A percentile compares a stretch with the other conserved stretches of the same genome.
Evolutionary conservation across 2,113 vertebrate species (phyloP).

Genomic region (Epinephelus moara): DNA sequence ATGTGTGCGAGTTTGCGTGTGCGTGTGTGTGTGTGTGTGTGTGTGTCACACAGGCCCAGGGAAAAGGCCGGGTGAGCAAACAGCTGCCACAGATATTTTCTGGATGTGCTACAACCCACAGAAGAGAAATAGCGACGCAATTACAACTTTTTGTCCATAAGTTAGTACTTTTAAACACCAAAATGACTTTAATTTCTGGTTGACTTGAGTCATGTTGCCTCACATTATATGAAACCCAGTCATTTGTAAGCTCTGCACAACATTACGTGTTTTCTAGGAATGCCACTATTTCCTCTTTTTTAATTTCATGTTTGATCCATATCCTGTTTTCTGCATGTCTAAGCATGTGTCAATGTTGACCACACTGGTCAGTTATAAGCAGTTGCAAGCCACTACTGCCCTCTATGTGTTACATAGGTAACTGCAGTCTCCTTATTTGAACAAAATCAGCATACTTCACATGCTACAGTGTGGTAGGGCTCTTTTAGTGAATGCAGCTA

Average conservation of each 20-base stretch:
- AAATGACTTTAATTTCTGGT: constrained; percentile 12
- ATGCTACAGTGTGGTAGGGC: not conserved
- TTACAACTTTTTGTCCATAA: not conserved
- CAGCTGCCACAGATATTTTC: constrained; percentile 50
- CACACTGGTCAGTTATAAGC: constrained; percentile 7
- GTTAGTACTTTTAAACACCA: constrained; percentile 10
- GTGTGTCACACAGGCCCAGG: not conserved
- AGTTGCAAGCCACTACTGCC: constrained; percentile 73
- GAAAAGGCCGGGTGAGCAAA: constrained; percentile 37
- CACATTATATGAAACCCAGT: not conserved
- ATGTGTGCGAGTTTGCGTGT: constrained; percentile 33
- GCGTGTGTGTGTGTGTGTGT: constrained; percentile 33
- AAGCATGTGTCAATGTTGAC: constrained; percentile 17
- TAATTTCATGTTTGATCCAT: constrained; percentile 19
- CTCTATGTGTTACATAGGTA: constrained; percentile 66
- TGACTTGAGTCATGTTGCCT: constrained; percentile 2
- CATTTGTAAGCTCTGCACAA: constrained; percentile 9
- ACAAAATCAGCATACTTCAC: constrained; percentile 11
- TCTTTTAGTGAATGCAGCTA: not conserved
- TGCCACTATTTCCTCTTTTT: not conserved
- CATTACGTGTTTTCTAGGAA: not conserved
- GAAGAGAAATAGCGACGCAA: constrained; percentile 31
- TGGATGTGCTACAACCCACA: constrained; percentile 31
- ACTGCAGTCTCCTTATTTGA: constrained; percentile 40
- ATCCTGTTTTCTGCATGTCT: constrained; percentile 15